Base-by-base conservation (phyloP, 2,113 vertebrate species). In the Aptenodytes patagonicus region DNA sequence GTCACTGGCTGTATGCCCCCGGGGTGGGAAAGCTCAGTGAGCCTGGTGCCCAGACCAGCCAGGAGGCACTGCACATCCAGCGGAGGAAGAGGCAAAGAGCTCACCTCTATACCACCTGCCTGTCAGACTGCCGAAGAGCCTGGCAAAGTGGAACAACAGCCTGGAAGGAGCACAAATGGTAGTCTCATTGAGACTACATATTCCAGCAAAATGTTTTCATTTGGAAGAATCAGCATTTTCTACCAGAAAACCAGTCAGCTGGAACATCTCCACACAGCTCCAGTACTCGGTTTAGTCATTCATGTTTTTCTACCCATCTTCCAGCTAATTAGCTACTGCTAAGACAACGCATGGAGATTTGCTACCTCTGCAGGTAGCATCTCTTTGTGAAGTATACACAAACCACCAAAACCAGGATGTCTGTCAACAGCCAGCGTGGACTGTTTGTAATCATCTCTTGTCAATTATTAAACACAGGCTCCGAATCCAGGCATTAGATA, bases 261-360 rank as follows among this genome's bases (percentile, higher is more conserved):
- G 85, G 66, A 91, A 83, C 46, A 58, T 38, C 40, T 90, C 78
- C 93, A 84, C 61, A 55, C 42, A 87, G 70, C 40, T 90, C 65
- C 58, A 65, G 13, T 11, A 49, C 32, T 70, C 44, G 42, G 29
- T 32, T 51, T 36, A 91, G 54, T 87, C 46, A 81, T 55, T 77
- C 32, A 20, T 84, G 79, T 80, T 90, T 96, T 96, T 26, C 89
- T 44, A 51, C 11, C 42, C 42, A 69, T 89, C 87, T 96, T 97
- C 89, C 94, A 89, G 65, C 40, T 95, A 91, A 95, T 95, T 94
- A 89, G 70, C 58, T 85, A 36, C 57, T 70, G 61, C 65, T 79
- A 95, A 57, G 84, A 71, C 70, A 86, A 62, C 22, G 1, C 12
- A 2, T 32, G 32, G 44, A 73, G 78, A 73, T 90, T 75, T 44